These are phyloP conservation scores for Platalea minor DNA, from an alignment of 2,797 vertebrate species.

Conservation along the genomic window DNA sequence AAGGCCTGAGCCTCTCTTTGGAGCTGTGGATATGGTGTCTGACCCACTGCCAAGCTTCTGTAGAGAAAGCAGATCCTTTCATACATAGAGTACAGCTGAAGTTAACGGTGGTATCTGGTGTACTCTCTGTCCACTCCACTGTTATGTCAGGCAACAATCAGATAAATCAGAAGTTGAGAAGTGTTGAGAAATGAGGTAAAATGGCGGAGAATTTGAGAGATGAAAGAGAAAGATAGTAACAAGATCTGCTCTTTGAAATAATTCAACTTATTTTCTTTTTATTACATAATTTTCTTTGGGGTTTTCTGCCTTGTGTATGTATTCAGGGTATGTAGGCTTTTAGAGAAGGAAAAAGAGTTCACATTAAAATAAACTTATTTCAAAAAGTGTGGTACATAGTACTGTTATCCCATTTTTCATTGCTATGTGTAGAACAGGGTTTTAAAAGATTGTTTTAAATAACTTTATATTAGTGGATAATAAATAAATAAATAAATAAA, in stretches of 20 bases:
- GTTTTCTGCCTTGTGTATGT: background rate
- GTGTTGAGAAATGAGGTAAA: background rate
- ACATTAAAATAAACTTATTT: background rate
- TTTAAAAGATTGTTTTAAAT: background rate
- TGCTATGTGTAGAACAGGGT: background rate
- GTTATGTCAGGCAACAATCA: background rate
- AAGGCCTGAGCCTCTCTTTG: background rate
- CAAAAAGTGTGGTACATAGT: background rate
- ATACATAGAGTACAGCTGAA: background rate
- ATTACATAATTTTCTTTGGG: background rate
- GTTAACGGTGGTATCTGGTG: background rate
- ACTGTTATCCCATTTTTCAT: background rate
- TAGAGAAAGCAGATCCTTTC: background rate
- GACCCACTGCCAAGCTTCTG: background rate
- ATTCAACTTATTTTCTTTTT: background rate
- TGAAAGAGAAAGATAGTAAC: background rate
- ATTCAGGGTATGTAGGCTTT: background rate
- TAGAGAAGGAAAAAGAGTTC: background rate
- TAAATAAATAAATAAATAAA: background rate
- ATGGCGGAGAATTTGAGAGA: background rate
- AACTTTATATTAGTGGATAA: background rate
- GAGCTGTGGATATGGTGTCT: background rate
- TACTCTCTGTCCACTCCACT: background rate
- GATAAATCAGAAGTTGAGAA: background rate
- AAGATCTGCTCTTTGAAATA: background rate